Evolutionary conservation across 2,113 vertebrate species (phyloP), one percentile per base, ranked within the genome.

Genomic region (Chaetorhynchus papuensis): DNA sequence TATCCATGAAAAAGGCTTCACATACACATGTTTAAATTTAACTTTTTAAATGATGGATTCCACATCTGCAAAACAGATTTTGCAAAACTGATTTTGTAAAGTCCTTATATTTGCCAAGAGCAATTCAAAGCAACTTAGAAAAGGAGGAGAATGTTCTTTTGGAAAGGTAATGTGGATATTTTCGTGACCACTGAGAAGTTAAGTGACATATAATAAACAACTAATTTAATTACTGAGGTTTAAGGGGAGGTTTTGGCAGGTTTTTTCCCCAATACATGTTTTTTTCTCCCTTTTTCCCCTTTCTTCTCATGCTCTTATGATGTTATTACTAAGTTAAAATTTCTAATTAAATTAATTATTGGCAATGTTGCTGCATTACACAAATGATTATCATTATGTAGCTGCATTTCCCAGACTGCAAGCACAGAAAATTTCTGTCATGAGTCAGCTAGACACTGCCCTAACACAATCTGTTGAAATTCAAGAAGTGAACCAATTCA

Each of bases 61-160:
- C 94, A 98, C 98, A 99, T 98, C 98, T 99, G 98, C 92, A 98
- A 83, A 98, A 98, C 97, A 98, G 96, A 98, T 98, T 98, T 49
- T 98, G 98, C 85, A 98, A 79, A 98, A 98, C 97, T 98, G 95
- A 98, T 98, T 98, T 97, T 95, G 44, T 93, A 61, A 96, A 91
- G 94, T 71, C 89, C 64, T 93, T 92, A 5, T 37, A 96, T 69
- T 75, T 96, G 96, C 97, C 96, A 97, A 97, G 49, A 97, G 47
- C 89, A 97, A 98, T 93, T 97, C 95, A 97, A 96, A 96, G 70
- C 20, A 95, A 97, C 96, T 96, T 75, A 94, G 93, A 97, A 97
- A 97, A 97, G 64, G 61, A 97, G 90, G 90, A 78, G 94, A 98
- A 97, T 96, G 92, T 87, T 97, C 80, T 94, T 93, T 97, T 97